A percentile compares a stretch with the other conserved stretches of the same genome.
These are phyloP conservation scores for Aphelinus atriplicis DNA, from an alignment of 1,140 invertebrate genomes.

Conservation along the genomic window DNA sequence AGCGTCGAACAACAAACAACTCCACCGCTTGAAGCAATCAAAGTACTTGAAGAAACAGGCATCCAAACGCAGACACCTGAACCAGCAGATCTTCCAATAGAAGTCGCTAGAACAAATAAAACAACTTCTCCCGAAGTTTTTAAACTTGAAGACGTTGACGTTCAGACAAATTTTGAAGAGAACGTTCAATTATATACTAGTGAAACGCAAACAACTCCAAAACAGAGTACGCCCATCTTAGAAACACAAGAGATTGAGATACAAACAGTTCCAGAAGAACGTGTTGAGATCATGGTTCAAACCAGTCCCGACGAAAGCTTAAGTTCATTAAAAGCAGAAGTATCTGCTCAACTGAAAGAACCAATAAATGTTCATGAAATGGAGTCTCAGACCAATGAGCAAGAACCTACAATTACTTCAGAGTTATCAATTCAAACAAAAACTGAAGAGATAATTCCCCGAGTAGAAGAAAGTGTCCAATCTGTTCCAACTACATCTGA, in stretches of 20 bases:
- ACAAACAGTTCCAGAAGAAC: slow-evolving; percentile 48
- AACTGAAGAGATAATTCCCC: slow-evolving; percentile 50
- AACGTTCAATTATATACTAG: slow-evolving; percentile 23
- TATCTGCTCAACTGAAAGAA: not conserved
- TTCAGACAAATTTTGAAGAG: slow-evolving; percentile 39
- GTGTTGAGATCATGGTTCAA: slow-evolving; percentile 51
- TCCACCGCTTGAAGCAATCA: slow-evolving; percentile 32
- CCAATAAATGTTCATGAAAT: slow-evolving; percentile 34
- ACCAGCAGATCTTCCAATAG: slow-evolving; percentile 37
- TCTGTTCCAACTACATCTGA: slow-evolving; percentile 49
- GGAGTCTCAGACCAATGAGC: slow-evolving; percentile 52
- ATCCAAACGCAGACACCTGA: slow-evolving; percentile 51
- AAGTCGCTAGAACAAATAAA: slow-evolving; percentile 45
- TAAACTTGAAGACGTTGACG: slow-evolving; percentile 36
- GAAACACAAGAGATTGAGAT: slow-evolving; percentile 50
- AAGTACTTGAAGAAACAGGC: slow-evolving; percentile 44
- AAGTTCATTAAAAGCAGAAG: not conserved
- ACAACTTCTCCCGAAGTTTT: slow-evolving; percentile 35
- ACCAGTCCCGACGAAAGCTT: slow-evolving; percentile 50
- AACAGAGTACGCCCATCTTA: slow-evolving; percentile 37
- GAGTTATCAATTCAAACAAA: slow-evolving; percentile 53
- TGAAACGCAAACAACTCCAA: slow-evolving; percentile 50
- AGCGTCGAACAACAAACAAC: slow-evolving; percentile 51
- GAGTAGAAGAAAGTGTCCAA: slow-evolving; percentile 48
- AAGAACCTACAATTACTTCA: slow-evolving; percentile 36